Evolutionary conservation across 2,797 vertebrate genomes (phyloP).

Genomic region (Crocodylus rhombifer): DNA sequence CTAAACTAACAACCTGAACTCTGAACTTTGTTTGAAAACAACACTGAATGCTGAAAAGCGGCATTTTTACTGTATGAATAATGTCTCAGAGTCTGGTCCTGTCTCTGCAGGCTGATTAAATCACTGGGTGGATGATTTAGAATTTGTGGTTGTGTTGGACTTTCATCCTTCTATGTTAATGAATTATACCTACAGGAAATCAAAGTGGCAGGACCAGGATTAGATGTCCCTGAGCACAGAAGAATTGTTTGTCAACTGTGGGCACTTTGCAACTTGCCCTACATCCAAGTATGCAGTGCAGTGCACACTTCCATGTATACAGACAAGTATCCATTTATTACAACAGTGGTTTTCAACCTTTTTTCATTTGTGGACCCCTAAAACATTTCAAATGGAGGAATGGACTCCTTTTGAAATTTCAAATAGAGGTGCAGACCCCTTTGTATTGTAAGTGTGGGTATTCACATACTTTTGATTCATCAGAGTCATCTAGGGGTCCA

Average conservation of each 20-base stretch:
- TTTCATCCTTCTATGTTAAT: background rate
- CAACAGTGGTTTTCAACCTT: background rate
- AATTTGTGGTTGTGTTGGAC: background rate
- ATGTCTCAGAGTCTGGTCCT: background rate
- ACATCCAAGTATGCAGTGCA: rapidly evolving
- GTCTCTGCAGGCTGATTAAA: rapidly evolving
- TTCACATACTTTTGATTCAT: too few species aligned
- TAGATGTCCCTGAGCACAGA: background rate
- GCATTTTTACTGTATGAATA: background rate
- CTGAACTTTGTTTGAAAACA: slow-evolving; percentile 35
- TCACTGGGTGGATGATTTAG: background rate
- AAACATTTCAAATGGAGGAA: too few species aligned
- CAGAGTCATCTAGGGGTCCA: too few species aligned
- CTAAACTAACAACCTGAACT: slow-evolving; percentile 44
- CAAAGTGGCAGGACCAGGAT: background rate
- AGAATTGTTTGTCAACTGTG: rapidly evolving
- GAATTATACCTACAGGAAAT: background rate
- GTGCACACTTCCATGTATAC: rapidly evolving
- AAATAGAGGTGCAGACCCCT: too few species aligned
- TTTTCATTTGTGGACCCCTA: too few species aligned
- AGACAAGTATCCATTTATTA: background rate
- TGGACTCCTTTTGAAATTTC: too few species aligned
- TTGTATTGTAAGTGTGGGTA: too few species aligned
- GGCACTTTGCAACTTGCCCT: background rate
- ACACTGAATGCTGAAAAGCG: background rate